phyloP scores from a whole-genome alignment of 2,797 vertebrate species.

The Falco biarmicus region DNA sequence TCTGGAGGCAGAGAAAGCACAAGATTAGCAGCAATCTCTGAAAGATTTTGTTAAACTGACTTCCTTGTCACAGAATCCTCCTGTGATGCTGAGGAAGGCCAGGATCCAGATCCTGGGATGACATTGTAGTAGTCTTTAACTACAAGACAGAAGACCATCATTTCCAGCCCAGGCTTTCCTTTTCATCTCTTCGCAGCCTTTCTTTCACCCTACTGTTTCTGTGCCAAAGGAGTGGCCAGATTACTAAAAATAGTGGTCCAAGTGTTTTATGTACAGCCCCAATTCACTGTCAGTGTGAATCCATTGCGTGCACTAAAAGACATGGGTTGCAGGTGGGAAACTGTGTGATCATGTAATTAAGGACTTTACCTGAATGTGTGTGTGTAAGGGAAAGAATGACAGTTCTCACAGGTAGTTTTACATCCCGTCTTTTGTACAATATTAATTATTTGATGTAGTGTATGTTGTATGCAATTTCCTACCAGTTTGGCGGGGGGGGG shows the following conservation, averaged over 20 bases:
- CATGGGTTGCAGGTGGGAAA: neutral
- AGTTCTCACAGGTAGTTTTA: neutral
- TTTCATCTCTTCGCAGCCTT: neutral
- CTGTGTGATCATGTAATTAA: neutral
- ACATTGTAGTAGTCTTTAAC: neutral
- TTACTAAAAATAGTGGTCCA: neutral
- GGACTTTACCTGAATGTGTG: neutral
- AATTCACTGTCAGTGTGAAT: neutral
- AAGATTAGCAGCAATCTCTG: neutral
- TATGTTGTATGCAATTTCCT: neutral
- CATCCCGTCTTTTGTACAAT: neutral
- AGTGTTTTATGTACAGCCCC: neutral
- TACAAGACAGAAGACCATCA: neutral
- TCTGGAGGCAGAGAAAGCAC: neutral
- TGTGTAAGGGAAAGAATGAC: neutral
- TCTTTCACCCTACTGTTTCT: neutral
- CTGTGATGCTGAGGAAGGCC: neutral
- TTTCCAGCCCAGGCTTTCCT: neutral
- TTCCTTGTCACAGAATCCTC: neutral
- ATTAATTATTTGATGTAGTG: neutral
- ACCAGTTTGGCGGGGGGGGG: no score
- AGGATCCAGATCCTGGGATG: neutral
- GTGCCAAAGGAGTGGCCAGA: neutral
- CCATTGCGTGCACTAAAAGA: neutral
- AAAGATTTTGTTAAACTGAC: neutral